phyloP scores from a whole-genome alignment of 2,797 vertebrate species.

The Mionectes olivaceus region DNA sequence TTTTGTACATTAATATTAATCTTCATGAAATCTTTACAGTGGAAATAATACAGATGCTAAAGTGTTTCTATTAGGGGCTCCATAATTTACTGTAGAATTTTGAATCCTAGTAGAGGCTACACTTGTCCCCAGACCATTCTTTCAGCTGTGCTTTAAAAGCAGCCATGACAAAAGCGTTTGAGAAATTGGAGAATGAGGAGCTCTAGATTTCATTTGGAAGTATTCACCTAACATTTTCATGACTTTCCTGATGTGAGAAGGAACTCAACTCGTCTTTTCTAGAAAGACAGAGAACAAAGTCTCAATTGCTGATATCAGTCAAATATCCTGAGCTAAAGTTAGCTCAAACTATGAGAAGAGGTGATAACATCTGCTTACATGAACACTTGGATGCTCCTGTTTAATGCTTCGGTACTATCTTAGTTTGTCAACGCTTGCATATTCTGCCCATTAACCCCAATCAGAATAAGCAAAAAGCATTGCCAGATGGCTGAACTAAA shows the following conservation, averaged over 20 bases:
- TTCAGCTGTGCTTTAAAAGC: background rate
- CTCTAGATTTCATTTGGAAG: background rate
- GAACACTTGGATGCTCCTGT: background rate
- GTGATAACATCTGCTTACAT: background rate
- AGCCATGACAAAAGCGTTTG: background rate
- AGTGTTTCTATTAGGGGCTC: background rate
- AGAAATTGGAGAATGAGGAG: background rate
- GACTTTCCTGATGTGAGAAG: background rate
- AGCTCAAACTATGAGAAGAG: background rate
- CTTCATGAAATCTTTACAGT: background rate
- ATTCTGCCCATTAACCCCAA: background rate
- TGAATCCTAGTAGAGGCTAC: background rate
- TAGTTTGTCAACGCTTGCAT: background rate
- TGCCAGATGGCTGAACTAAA: background rate
- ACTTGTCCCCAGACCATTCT: background rate
- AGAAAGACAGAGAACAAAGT: background rate
- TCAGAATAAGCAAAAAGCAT: background rate
- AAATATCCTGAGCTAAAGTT: background rate
- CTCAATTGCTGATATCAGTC: background rate
- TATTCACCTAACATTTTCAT: background rate
- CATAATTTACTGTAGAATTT: background rate
- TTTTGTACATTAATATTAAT: background rate
- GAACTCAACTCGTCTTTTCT: background rate
- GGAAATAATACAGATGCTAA: background rate
- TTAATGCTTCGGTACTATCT: background rate